Evolutionary conservation across 2,888 invertebrate genomes (phyloP), one percentile per base, ranked within the genome.

Genomic region (Calliopum simillimum): DNA sequence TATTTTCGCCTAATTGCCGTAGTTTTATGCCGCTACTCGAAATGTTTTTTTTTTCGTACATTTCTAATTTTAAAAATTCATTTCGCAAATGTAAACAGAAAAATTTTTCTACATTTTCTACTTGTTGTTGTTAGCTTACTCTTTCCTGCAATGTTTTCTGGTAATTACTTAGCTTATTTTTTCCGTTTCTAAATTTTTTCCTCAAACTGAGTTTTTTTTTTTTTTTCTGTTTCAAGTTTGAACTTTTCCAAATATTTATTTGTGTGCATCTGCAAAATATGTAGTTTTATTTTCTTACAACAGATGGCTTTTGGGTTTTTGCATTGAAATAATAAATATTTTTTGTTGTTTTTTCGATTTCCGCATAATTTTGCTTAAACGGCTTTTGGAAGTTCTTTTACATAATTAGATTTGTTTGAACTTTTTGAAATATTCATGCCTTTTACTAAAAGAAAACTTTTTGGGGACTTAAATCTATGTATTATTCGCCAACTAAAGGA

Each of bases 1-100:
- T 43, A 43, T 59, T 59, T 59, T 12, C 12, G 19, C n/a, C 43
- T 59, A 59, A 59, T 59, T 59, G 59, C 44, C 16, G 25, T 11
- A 21, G 53, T 53, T 53, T 19, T 13, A 53, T 19, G 53, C 19
- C 4, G 21, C 19, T 33, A 8, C 33, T 33, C 8, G 8, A 33
- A 23, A 21, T 51, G 12, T 14, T 51, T 16, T 53, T n/a, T 53
- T 53, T 13, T 44, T 43, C 43, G 25, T 59, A 16, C 12, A 16
- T 3, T 16, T 19, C 59, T 43, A 19, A 41, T 8, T 43, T 19
- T 19, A 19, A 41, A 33, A 16, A 21, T 3, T 11, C 13, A 19
- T 59, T 43, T 44, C 21, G 44, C 21, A 59, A 41, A 43, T 59
- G 44, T 33, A 59, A 41, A 59, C 59, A 59, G n/a, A 59, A 59